These are phyloP conservation scores for Danaus melanippus DNA, from an alignment of 1,140 invertebrate species.

Conservation along the genomic window DNA sequence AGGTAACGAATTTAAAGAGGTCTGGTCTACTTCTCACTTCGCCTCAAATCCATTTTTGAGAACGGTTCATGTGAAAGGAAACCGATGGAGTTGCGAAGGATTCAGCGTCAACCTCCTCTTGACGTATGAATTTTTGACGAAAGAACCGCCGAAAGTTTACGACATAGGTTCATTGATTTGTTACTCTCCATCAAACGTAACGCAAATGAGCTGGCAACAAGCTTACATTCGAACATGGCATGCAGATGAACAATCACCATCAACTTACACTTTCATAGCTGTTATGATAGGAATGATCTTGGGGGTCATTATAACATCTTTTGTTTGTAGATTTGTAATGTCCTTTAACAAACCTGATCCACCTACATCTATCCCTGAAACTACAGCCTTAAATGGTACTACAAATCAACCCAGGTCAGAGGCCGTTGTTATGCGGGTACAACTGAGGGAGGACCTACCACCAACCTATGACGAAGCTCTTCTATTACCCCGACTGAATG, in stretches of 20 bases:
- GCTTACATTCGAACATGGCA: slow-evolving; percentile 77
- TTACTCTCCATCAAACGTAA: slow-evolving; percentile 74
- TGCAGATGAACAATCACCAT: slow-evolving; percentile 29
- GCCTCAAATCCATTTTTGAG: slow-evolving; percentile 72
- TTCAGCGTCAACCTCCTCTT: slow-evolving; percentile 69
- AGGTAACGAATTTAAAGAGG: slow-evolving; percentile 77
- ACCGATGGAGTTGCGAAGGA: slow-evolving; percentile 82
- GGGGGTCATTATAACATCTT: slow-evolving; percentile 63
- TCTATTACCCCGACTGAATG: slow-evolving; percentile 76
- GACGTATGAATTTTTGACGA: slow-evolving; percentile 74
- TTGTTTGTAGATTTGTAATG: slow-evolving; percentile 72
- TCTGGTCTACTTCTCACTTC: slow-evolving; percentile 73
- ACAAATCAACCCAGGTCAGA: slow-evolving; percentile 60
- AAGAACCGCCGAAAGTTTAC: slow-evolving; percentile 67
- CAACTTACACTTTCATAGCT: slow-evolving; percentile 74
- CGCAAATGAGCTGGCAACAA: slow-evolving; percentile 76
- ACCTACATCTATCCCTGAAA: slow-evolving; percentile 65
- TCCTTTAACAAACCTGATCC: slow-evolving; percentile 67
- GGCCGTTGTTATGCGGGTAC: slow-evolving; percentile 66
- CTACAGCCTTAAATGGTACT: slow-evolving; percentile 65
- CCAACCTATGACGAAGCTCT: slow-evolving; percentile 82
- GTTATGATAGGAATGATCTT: slow-evolving; percentile 71
- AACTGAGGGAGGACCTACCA: slow-evolving; percentile 75
- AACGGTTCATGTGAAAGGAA: slow-evolving; percentile 75
- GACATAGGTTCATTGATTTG: slow-evolving; percentile 66